Percentiles rank a stretch among this genome's conserved stretches.
These are phyloP conservation scores for Montipora capricornis DNA, from an alignment of 64 coral and sea anemone genomes.

Conservation along the genomic window DNA sequence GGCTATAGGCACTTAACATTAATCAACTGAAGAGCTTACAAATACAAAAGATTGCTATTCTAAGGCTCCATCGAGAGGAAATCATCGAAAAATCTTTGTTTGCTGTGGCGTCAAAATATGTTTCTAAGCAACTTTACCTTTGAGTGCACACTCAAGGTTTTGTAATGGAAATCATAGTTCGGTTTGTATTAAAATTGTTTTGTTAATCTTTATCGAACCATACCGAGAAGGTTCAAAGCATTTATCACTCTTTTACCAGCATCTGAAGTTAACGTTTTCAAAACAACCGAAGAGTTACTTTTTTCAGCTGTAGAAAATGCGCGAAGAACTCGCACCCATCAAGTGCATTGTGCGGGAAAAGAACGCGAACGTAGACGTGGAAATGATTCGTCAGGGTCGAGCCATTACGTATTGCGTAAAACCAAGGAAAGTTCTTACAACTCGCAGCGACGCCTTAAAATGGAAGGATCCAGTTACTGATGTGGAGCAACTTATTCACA, in stretches of 20 bases:
- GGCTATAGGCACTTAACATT: not conserved
- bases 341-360: conserved; percentile 73
- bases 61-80: not conserved
- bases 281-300: not conserved
- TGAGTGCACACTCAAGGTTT: not conserved
- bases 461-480: conserved; percentile 54
- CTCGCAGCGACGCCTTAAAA: conserved; percentile 69
- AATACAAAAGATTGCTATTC: not conserved
- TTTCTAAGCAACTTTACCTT: conserved; percentile 4
- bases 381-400: conserved; percentile 80
- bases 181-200: conserved; percentile 11
- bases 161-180: conserved; percentile 35
- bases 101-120: conserved; percentile 1
- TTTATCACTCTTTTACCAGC: not conserved
- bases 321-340: conserved; percentile 66
- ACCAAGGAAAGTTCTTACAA: conserved; percentile 65
- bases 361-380: conserved; percentile 74
- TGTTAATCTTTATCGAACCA: not conserved
- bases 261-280: not conserved
- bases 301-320: conserved; percentile 37
- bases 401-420: conserved; percentile 79
- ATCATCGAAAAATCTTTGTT: not conserved
- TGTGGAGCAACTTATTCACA: conserved; percentile 60
- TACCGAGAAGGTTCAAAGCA: not conserved
- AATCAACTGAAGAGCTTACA: not conserved